Evolutionary conservation across 2,113 vertebrate genomes (phyloP), one percentile per base, ranked within the genome.

Genomic region (Tachysurus fulvidraco): DNA sequence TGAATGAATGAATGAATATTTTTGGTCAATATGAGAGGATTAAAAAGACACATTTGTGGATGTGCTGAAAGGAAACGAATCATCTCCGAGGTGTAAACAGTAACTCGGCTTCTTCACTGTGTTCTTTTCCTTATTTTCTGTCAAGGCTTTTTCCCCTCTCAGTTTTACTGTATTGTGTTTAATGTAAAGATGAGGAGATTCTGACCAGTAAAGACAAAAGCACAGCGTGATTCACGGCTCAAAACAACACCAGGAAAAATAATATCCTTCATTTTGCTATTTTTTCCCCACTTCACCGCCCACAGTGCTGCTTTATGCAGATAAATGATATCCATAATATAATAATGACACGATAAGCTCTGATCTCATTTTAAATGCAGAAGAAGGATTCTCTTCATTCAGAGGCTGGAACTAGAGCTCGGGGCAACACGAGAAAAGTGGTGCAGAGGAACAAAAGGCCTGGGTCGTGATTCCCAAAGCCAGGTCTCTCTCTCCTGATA

Each of bases 311-410:
- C 86, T 87, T 85, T 79, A 85, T 87, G 25, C 36, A 62, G 60
- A 67, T 65, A 41, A 55, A 78, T 54, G 25, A 76, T 87, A 77
- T 85, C 74, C 41, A 73, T 71, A 81, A 84, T 89, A 76, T 76
- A 69, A 76, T 81, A 86, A 84, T 57, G 23, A 25, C 10, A 50
- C 46, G 81, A 82, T 87, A 57, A 87, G 84, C 21, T 77, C 82
- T 85, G 50, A 80, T 59, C 67, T 19, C 64, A 19, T 81, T 81
- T n/a, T 71, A 46, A 59, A 59, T 28, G 50, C 54, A 28, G 85
- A 52, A n/a, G 60, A 81, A 8, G 12, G 44, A 25, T 73, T 81
- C 8, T 28, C 25, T 41, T 79, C 52, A 36, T 85, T 64, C 76
- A 46, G 78, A n/a, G 16, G 62, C 77, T 46, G 14, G 67, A 50